These are phyloP conservation scores for Columba janthina DNA, from an alignment of 2,113 vertebrate species.

Conservation along the genomic window DNA sequence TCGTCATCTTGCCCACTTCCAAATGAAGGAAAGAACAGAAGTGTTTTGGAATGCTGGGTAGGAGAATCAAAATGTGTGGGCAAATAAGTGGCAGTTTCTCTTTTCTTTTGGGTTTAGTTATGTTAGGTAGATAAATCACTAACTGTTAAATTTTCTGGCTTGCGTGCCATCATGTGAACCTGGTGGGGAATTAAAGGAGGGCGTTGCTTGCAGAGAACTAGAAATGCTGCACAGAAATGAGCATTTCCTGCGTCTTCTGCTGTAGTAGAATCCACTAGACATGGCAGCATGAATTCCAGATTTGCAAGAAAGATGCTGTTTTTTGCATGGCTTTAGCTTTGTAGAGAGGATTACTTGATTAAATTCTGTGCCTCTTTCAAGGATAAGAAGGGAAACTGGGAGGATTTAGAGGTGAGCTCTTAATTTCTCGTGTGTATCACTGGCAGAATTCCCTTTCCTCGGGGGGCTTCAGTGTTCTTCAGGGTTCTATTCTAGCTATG, in stretches of 20 bases:
- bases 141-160: background rate
- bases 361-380: background rate
- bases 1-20: accelerated
- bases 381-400: background rate
- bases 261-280: background rate
- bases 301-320: background rate
- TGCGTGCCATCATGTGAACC: background rate
- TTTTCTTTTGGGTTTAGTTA: background rate
- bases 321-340: background rate
- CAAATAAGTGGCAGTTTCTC: background rate
- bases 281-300: background rate
- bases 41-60: background rate
- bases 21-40: background rate
- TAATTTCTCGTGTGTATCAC: background rate
- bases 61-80: background rate
- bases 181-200: background rate
- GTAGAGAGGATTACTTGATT: background rate
- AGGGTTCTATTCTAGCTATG: background rate
- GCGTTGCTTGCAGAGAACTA: background rate
- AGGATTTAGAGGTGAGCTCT: background rate
- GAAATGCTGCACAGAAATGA: background rate
- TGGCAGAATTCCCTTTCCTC: background rate
- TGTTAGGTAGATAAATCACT: background rate
- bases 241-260: background rate
- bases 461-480: background rate